These are phyloP conservation scores for Drosophila bocqueti DNA, from an alignment of 1,140 invertebrate genomes.

Conservation along the genomic window DNA sequence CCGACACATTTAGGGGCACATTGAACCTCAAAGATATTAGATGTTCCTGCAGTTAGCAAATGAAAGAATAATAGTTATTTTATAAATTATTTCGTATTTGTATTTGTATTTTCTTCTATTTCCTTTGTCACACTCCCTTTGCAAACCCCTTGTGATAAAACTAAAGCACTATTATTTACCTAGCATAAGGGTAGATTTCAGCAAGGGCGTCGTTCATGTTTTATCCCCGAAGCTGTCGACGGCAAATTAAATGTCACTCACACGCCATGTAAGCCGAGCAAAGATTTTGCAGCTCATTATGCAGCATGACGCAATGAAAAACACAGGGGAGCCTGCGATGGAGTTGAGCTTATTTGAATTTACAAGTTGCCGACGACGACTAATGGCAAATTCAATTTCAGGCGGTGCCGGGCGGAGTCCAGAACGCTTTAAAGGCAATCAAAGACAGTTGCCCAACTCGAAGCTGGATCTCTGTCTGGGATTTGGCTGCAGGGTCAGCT, in stretches of 20 bases:
- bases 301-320: conserved; percentile 75
- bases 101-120: conserved; percentile 2
- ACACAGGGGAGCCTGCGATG: conserved; percentile 22
- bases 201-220: conserved; percentile 21
- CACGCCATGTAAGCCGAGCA: conserved; percentile 66
- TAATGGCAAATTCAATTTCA: conserved; percentile 73
- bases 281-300: conserved; percentile 76
- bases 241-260: conserved; percentile 80
- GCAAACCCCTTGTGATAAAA: conserved; percentile 3
- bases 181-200: conserved; percentile 27
- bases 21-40: background rate
- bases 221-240: conserved; percentile 41
- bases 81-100: conserved; percentile 6
- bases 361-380: conserved; percentile 49
- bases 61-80: conserved; percentile 1
- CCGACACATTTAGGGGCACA: background rate
- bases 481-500: conserved; percentile 74
- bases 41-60: background rate
- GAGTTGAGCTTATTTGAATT: conserved; percentile 46
- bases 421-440: conserved; percentile 69
- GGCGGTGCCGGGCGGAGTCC: conserved; percentile 11
- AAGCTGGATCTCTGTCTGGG: conserved; percentile 51
- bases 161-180: conserved; percentile 22
- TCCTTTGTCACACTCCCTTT: background rate
- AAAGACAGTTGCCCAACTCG: conserved; percentile 40